A percentile compares a stretch with the other conserved stretches of the same genome.
Conservation (phyloP, 1,140 invertebrate genomes). For the Paralvinella palmiformis region DNA sequence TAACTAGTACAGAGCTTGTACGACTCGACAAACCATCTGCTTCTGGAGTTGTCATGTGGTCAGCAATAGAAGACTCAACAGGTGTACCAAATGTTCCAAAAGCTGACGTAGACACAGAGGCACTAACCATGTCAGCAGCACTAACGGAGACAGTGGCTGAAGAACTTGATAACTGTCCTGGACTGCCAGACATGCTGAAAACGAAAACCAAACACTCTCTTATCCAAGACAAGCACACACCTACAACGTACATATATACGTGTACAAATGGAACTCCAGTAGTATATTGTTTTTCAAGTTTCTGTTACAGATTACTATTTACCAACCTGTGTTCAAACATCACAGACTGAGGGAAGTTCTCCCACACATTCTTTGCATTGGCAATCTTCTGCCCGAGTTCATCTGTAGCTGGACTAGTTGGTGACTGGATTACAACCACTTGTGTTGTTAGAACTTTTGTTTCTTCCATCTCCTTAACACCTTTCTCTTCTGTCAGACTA, state of each 20-base stretch:
- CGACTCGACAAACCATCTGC: no score
- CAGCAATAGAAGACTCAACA: no score
- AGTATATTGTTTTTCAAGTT: no score
- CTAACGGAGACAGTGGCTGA: conserved; percentile 30
- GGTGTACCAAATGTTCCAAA: no score
- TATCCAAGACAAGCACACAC: background rate
- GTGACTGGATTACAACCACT: conserved; percentile 48
- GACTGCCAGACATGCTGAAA: conserved; percentile 3
- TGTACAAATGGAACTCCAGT: no score
- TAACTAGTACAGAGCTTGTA: no score
- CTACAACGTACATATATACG: no score
- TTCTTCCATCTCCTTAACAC: conserved; percentile 50
- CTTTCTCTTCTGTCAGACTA: conserved; percentile 66
- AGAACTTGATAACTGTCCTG: background rate
- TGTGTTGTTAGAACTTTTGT: conserved; percentile 54
- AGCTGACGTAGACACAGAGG: no score
- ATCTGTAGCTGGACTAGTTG: conserved; percentile 67
- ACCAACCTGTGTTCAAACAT: conserved; percentile 62
- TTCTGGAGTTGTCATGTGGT: no score
- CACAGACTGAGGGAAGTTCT: conserved; percentile 61
- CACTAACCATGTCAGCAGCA: no score
- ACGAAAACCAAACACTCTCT: background rate
- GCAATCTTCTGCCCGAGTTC: conserved; percentile 91
- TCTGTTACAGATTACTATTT: no score
- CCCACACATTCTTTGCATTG: conserved; percentile 85